Evolutionary conservation across 2,888 invertebrate species (phyloP).

Genomic region (Calephelis perditalis): DNA sequence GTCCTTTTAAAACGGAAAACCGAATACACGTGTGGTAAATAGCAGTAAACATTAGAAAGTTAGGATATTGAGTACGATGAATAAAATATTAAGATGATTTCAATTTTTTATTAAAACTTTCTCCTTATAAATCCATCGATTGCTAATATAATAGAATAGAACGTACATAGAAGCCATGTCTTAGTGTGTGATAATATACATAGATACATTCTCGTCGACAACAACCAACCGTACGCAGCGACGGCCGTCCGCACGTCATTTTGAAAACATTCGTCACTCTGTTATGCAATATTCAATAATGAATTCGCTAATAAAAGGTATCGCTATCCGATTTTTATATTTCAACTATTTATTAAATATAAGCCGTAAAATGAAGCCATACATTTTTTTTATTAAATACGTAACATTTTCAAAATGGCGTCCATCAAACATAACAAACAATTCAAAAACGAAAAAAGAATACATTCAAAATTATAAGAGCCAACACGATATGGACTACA

Average conservation of each 20-base stretch:
- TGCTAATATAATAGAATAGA: constrained; percentile 71
- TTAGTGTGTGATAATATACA: constrained; percentile 56
- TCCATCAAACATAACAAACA: constrained; percentile 25
- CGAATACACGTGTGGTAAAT: too few relatives aligned
- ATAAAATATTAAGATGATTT: constrained; percentile 51
- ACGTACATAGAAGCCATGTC: constrained; percentile 71
- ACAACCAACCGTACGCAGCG: constrained; percentile 41
- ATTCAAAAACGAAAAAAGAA: constrained; percentile 34
- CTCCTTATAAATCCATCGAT: constrained; percentile 76
- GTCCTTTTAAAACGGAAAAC: too few relatives aligned
- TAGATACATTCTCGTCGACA: constrained; percentile 51
- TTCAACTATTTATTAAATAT: too few relatives aligned
- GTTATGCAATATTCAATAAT: neutral
- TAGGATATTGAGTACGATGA: constrained; percentile 5
- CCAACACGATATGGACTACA: constrained; percentile 38
- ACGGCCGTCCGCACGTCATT: constrained; percentile 36
- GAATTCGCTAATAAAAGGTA: neutral
- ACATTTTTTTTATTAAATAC: too few relatives aligned
- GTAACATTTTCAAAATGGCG: constrained; percentile 23
- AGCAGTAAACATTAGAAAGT: neutral
- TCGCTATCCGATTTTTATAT: neutral
- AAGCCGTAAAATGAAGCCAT: too few relatives aligned
- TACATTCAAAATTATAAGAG: constrained; percentile 33
- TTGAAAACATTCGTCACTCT: constrained; percentile 22
- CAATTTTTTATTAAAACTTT: constrained; percentile 74